phyloP scores from a whole-genome alignment of 2,113 vertebrate species.

The Dicrurus megarhynchus region DNA sequence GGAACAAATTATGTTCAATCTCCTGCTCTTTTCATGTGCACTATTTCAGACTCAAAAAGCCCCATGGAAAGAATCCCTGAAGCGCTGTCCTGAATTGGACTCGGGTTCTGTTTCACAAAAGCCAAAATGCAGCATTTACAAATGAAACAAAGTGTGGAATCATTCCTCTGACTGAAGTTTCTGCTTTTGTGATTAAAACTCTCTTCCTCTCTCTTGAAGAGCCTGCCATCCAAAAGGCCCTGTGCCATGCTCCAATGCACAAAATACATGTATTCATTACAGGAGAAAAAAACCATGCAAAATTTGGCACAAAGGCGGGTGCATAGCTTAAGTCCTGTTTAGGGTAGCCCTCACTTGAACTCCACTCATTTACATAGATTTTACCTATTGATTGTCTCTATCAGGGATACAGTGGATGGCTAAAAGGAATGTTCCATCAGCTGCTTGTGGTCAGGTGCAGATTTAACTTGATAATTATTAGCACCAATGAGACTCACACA shows the following conservation, averaged over 20 bases:
- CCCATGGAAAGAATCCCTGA: constrained; percentile 35
- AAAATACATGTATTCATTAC: constrained; percentile 73
- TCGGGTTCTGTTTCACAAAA: constrained; percentile 52
- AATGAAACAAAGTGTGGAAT: constrained; percentile 61
- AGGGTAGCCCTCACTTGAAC: constrained; percentile 54
- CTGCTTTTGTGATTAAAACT: constrained; percentile 72
- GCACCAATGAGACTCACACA: background rate
- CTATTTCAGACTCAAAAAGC: constrained; percentile 38
- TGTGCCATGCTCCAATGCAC: constrained; percentile 68
- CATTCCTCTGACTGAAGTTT: constrained; percentile 52
- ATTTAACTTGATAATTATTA: background rate
- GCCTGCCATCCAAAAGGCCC: constrained; percentile 55
- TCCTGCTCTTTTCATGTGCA: constrained; percentile 50
- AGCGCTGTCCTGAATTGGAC: constrained; percentile 53
- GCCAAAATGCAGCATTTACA: constrained; percentile 61
- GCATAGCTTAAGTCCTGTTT: constrained; percentile 42
- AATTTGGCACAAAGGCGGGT: constrained; percentile 59
- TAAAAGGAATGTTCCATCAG: background rate
- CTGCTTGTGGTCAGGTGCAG: background rate
- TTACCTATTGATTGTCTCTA: constrained; percentile 33
- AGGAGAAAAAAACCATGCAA: constrained; percentile 42
- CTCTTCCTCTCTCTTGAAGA: constrained; percentile 66
- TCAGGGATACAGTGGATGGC: background rate
- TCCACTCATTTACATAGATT: constrained; percentile 43
- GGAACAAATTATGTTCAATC: constrained; percentile 51